Evolutionary conservation across 2,888 invertebrate genomes (phyloP).

Genomic region (Drepanosiphum platanoidis): DNA sequence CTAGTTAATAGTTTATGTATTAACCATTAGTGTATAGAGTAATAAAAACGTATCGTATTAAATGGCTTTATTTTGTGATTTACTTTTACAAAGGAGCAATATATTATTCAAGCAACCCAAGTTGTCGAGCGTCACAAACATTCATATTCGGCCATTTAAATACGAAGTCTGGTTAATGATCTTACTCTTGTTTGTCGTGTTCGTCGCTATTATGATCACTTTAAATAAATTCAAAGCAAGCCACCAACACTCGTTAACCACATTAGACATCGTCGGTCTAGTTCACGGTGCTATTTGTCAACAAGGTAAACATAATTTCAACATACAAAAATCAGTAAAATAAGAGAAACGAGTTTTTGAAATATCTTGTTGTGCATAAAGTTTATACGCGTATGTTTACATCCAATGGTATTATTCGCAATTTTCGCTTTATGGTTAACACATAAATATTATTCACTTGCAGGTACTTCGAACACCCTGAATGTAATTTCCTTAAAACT

Average conservation of each 20-base stretch:
- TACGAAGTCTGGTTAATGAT: slow-evolving; percentile 72
- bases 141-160: slow-evolving; percentile 76
- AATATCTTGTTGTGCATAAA: neutral
- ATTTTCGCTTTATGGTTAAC: no score
- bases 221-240: slow-evolving; percentile 64
- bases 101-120: slow-evolving; percentile 77
- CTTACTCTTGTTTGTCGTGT: neutral
- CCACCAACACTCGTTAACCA: slow-evolving; percentile 66
- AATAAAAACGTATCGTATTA: no score
- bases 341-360: neutral
- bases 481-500: slow-evolving; percentile 71
- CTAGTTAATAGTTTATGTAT: no score
- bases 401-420: no score
- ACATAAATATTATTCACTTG: no score
- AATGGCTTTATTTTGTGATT: neutral
- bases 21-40: no score
- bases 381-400: neutral
- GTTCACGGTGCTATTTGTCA: slow-evolving; percentile 73
- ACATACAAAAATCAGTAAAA: neutral
- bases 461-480: slow-evolving; percentile 70
- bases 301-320: slow-evolving; percentile 69
- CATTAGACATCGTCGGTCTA: slow-evolving; percentile 70
- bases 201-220: slow-evolving; percentile 43
- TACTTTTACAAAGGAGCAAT: slow-evolving; percentile 8
- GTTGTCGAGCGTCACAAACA: slow-evolving; percentile 77